These are phyloP conservation scores for Coelopa pilipes DNA, from an alignment of 2,888 invertebrate genomes.

Conservation along the genomic window DNA sequence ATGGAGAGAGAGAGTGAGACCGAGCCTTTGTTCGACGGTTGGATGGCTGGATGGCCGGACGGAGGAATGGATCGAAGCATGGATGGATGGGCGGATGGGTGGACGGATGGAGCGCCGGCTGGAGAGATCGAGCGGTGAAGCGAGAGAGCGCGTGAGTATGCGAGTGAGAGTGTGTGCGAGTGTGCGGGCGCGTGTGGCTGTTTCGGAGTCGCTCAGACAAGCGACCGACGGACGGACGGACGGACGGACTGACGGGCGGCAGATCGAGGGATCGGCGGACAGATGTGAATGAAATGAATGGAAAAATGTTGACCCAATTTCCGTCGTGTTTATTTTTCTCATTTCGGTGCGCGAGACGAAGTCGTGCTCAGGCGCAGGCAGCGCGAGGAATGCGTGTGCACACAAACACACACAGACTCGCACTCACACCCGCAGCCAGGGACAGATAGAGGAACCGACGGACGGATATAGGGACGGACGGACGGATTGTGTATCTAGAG, in stretches of 20 bases:
- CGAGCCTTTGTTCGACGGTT: background rate
- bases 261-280: conserved; percentile 17
- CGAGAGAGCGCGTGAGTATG: background rate
- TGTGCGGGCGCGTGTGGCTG: background rate
- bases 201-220: background rate
- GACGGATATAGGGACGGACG: too few relatives aligned
- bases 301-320: conserved; percentile 66
- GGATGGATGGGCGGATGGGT: conserved; percentile 18
- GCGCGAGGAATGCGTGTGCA: background rate
- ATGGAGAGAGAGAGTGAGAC: too few relatives aligned
- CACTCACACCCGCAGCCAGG: too few relatives aligned
- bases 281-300: conserved; percentile 53
- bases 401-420: background rate
- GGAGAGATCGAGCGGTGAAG: background rate
- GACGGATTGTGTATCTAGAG: background rate
- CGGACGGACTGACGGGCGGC: conserved; percentile 19
- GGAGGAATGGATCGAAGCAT: background rate
- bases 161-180: conserved; percentile 4
- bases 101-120: conserved; percentile 17
- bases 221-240: conserved; percentile 7
- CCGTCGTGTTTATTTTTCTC: conserved; percentile 38
- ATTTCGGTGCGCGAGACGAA: conserved; percentile 20
- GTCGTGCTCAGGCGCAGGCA: conserved; percentile 11
- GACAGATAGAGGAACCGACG: too few relatives aligned
- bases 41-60: background rate